Percentiles rank a stretch among this genome's conserved stretches.
These are phyloP conservation scores for Euclidia mi DNA, from an alignment of 2,888 invertebrate genomes.

Conservation along the genomic window DNA sequence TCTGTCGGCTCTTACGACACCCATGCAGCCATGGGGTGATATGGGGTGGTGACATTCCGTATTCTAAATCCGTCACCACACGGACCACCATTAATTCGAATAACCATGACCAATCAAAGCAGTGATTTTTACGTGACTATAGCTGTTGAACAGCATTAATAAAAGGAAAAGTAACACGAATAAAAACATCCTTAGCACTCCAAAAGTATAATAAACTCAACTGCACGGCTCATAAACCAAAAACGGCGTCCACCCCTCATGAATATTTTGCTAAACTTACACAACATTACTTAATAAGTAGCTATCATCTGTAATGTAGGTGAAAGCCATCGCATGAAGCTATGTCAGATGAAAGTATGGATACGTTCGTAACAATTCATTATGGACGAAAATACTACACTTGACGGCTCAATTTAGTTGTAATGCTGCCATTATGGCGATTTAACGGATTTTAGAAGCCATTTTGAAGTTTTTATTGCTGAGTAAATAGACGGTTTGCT, in stretches of 20 bases:
- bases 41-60: too few species aligned
- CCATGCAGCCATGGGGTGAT: too few species aligned
- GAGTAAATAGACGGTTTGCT: too few species aligned
- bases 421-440: not conserved
- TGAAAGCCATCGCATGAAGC: conserved; percentile 64
- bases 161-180: too few species aligned
- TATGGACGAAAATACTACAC: conserved; percentile 29
- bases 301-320: conserved; percentile 43
- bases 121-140: too few species aligned
- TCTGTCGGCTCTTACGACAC: too few species aligned
- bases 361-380: conserved; percentile 47
- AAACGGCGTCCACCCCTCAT: conserved; percentile 35
- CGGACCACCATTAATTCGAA: too few species aligned
- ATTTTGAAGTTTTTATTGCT: conserved; percentile 4
- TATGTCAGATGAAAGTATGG: conserved; percentile 57
- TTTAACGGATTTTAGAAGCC: not conserved
- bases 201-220: too few species aligned
- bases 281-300: conserved; percentile 49
- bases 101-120: too few species aligned
- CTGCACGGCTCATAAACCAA: conserved; percentile 42
- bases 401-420: conserved; percentile 17
- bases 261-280: conserved; percentile 46
- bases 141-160: too few species aligned
- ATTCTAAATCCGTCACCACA: too few species aligned
- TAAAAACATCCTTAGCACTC: too few species aligned